phyloP scores from a whole-genome alignment of 2,797 vertebrate species.

The Leptodactylus fallax region DNA sequence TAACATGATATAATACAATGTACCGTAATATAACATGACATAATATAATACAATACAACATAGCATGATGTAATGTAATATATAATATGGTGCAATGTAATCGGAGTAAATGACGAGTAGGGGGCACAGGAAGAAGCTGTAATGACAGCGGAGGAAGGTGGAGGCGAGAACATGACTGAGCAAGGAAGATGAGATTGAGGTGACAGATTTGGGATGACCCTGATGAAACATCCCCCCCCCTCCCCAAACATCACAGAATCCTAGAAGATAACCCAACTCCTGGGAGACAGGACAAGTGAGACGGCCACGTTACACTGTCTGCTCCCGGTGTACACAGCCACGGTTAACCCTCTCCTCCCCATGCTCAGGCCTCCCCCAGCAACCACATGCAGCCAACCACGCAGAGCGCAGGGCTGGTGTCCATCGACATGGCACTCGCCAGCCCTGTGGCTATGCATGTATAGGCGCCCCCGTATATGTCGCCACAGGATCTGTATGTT shows the following conservation, averaged over 20 bases:
- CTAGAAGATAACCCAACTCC: constrained; percentile 13
- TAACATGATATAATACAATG: not conserved
- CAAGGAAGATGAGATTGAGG: not conserved
- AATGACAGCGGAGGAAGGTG: not conserved
- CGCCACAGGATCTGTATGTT: not conserved
- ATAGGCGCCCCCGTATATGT: not conserved
- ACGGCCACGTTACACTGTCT: constrained; percentile 27
- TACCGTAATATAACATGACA: not conserved
- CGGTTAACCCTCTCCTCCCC: constrained; percentile 23
- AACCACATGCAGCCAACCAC: constrained; percentile 38
- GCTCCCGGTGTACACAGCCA: not conserved
- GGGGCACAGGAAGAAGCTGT: not conserved
- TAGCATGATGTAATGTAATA: not conserved
- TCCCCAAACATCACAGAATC: not conserved
- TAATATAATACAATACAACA: not conserved
- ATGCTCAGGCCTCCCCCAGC: constrained; percentile 26
- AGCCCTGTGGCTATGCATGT: not conserved
- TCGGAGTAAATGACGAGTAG: not conserved
- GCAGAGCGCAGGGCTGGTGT: constrained; percentile 2
- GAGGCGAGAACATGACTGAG: constrained; percentile 16
- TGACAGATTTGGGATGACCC: constrained; percentile 25
- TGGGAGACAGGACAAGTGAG: not conserved
- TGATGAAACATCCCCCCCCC: constrained; percentile 18
- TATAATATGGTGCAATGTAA: not conserved
- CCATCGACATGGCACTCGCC: not conserved